Evolutionary conservation across 1,140 invertebrate species (phyloP).

Genomic region (Nasonia vitripennis): DNA sequence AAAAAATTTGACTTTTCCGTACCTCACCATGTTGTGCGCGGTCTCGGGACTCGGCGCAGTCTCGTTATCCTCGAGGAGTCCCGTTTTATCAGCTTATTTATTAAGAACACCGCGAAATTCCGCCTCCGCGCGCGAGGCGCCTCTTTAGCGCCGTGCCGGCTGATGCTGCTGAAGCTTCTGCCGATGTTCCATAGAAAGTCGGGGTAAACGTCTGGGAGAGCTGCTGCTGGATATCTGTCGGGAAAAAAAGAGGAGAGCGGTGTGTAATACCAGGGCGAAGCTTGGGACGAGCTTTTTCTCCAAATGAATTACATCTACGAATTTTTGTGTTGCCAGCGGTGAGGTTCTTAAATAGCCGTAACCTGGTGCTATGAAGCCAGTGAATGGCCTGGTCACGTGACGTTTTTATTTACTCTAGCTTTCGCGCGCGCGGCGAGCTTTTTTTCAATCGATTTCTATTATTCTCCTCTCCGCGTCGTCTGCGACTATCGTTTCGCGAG

Average conservation of each 20-base stretch:
- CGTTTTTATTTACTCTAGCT: conserved; percentile 16
- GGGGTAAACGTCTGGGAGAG: background rate
- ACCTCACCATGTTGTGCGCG: conserved; percentile 50
- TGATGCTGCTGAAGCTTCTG: background rate
- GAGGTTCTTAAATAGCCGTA: too few species aligned
- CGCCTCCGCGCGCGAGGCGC: background rate
- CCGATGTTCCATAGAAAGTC: conserved; percentile 1
- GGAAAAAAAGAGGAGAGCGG: conserved; percentile 7
- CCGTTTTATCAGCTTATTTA: conserved; percentile 41
- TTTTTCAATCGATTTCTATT: background rate
- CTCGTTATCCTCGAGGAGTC: conserved; percentile 44
- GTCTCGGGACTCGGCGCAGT: conserved; percentile 47
- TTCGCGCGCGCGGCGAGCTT: background rate
- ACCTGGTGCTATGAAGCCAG: background rate
- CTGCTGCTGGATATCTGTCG: background rate
- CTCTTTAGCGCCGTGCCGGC: background rate
- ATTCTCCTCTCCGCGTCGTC: too few species aligned
- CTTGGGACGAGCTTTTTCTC: background rate
- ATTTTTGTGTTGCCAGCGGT: too few species aligned
- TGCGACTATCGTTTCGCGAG: too few species aligned
- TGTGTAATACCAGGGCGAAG: background rate
- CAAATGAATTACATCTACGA: background rate
- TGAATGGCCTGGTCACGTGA: conserved; percentile 10
- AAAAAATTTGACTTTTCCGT: conserved; percentile 9
- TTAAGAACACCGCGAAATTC: background rate